Conservation (phyloP, 2,888 invertebrate species). For the Tillus elongatus region DNA sequence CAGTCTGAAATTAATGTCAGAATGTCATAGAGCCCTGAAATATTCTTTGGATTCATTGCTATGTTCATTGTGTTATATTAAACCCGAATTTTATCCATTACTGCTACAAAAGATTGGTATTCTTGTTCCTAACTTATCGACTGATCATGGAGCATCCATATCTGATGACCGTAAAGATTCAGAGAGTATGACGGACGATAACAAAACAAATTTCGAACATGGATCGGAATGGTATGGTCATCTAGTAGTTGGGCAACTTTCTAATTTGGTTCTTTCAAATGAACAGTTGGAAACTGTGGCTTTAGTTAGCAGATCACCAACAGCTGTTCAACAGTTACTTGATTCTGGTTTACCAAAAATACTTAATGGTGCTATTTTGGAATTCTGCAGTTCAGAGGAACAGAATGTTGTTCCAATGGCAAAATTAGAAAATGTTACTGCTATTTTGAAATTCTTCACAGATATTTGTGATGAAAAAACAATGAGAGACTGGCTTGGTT, state of each 20-base stretch:
- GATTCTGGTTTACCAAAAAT: constrained; percentile 64
- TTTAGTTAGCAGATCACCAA: constrained; percentile 70
- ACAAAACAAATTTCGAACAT: constrained; percentile 46
- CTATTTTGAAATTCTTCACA: constrained; percentile 71
- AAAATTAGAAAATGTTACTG: constrained; percentile 51
- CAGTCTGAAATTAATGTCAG: constrained; percentile 65
- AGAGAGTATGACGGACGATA: constrained; percentile 61
- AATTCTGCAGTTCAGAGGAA: constrained; percentile 35
- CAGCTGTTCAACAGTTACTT: constrained; percentile 65
- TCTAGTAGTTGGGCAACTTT: constrained; percentile 48
- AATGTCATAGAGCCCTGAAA: constrained; percentile 62
- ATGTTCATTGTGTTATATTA: constrained; percentile 78
- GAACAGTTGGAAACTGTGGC: constrained; percentile 69
- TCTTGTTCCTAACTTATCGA: constrained; percentile 44
- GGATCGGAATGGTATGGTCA: constrained; percentile 50
- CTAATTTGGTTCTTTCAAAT: constrained; percentile 49
- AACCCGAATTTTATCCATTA: constrained; percentile 65
- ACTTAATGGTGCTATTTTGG: constrained; percentile 53
- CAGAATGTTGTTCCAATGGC: constrained; percentile 43
- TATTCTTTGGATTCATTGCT: constrained; percentile 76
- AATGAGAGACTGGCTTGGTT: constrained; percentile 83
- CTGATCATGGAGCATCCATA: constrained; percentile 47
- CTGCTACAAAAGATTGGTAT: constrained; percentile 67
- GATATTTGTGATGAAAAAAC: constrained; percentile 70
- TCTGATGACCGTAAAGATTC: constrained; percentile 50